Percentiles rank a stretch among this genome's conserved stretches.
Evolutionary conservation across 92 coral and sea anemone genomes (phyloP).

Genomic region (Epizoanthus scotinus): DNA sequence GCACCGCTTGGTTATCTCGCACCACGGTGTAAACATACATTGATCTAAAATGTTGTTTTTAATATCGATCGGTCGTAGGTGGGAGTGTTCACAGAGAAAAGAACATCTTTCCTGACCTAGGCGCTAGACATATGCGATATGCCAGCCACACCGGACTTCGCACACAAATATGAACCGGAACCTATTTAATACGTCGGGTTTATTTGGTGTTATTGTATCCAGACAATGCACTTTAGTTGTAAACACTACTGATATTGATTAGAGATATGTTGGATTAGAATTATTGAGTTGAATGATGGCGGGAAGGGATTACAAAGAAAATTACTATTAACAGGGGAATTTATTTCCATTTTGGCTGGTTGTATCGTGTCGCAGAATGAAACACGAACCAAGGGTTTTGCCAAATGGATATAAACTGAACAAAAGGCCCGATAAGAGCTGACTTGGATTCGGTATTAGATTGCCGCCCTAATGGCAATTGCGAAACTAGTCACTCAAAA

Average conservation of each 20-base stretch:
- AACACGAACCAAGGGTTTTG: slow-evolving; percentile 3
- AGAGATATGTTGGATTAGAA: not conserved
- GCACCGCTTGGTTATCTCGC: not conserved
- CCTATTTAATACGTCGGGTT: not conserved
- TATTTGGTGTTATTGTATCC: not conserved
- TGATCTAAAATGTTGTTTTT: too few species aligned
- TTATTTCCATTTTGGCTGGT: not conserved
- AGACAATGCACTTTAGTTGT: not conserved
- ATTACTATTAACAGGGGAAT: slow-evolving; percentile 28
- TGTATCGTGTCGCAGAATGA: slow-evolving; percentile 12
- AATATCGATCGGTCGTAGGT: not conserved
- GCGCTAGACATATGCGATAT: too few species aligned
- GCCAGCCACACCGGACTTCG: slow-evolving; percentile 19
- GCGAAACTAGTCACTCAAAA: too few species aligned
- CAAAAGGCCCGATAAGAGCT: not conserved
- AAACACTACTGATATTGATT: not conserved
- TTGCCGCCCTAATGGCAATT: too few species aligned
- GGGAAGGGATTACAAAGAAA: slow-evolving; percentile 12
- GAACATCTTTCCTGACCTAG: not conserved
- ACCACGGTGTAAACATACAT: not conserved
- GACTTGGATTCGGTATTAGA: not conserved
- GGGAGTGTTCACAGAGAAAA: too few species aligned
- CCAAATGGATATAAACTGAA: not conserved
- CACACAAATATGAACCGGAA: not conserved
- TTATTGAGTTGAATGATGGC: not conserved